Evolutionary conservation across 2,113 vertebrate genomes (phyloP).

Genomic region (Ameiurus melas): DNA sequence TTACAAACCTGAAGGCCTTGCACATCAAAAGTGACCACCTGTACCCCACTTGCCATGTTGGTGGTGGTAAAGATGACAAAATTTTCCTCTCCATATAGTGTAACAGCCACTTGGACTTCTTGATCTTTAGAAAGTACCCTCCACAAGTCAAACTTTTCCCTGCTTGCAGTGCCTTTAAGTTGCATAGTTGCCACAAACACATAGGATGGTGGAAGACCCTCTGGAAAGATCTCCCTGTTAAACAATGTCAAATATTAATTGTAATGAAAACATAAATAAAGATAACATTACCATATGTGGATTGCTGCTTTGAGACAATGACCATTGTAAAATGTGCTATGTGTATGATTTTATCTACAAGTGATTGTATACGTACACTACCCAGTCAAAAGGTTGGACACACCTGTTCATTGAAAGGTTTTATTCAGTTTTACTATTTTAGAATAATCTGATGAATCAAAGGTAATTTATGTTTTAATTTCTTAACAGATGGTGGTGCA

Average conservation of each 20-base stretch:
- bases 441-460: background rate
- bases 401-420: background rate
- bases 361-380: background rate
- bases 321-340: background rate
- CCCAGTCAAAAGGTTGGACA: background rate
- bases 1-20: constrained; percentile 65
- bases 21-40: constrained; percentile 63
- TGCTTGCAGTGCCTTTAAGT: constrained; percentile 60
- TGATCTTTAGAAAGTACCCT: constrained; percentile 72
- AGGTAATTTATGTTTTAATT: background rate
- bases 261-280: background rate
- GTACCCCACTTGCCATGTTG: constrained; percentile 55
- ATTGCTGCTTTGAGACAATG: background rate
- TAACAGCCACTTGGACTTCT: constrained; percentile 71
- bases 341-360: background rate
- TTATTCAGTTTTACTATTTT: background rate
- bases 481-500: background rate
- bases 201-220: constrained; percentile 78
- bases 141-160: constrained; percentile 73
- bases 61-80: constrained; percentile 71
- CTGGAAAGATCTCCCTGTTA: constrained; percentile 77
- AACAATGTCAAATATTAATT: background rate
- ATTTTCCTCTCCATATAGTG: constrained; percentile 65
- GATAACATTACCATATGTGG: background rate
- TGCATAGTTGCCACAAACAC: constrained; percentile 78